These are phyloP conservation scores for Lophotriccus pileatus DNA, from an alignment of 2,797 vertebrate species.

Conservation along the genomic window DNA sequence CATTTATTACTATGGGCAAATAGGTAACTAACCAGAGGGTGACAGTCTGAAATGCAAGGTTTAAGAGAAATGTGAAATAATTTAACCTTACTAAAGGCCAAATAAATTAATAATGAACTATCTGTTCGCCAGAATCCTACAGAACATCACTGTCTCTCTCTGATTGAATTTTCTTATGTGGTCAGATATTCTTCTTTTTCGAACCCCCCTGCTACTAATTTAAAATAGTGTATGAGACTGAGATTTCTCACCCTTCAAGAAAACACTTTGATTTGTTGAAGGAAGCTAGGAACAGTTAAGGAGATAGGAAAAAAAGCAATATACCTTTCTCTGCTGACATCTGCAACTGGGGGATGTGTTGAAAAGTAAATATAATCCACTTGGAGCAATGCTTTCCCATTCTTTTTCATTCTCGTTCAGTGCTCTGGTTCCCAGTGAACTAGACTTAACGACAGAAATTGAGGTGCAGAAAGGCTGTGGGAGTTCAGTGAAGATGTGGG, in stretches of 20 bases:
- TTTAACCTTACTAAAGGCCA: not conserved
- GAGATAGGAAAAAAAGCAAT: not conserved
- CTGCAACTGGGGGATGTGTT: not conserved
- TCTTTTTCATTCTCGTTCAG: not conserved
- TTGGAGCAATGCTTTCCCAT: not conserved
- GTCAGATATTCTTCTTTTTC: not conserved
- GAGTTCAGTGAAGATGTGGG: accelerated
- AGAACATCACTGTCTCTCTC: not conserved
- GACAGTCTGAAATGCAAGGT: not conserved
- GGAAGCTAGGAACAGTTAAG: not conserved
- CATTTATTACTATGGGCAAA: not conserved
- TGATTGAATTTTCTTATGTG: not conserved
- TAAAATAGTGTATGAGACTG: not conserved
- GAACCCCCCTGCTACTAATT: not conserved
- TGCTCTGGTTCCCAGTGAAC: not conserved
- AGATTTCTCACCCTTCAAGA: conserved; percentile 39
- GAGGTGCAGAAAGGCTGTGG: not conserved
- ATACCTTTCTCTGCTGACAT: conserved; percentile 7
- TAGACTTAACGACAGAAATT: not conserved
- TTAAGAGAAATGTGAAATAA: not conserved
- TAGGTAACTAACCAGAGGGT: not conserved
- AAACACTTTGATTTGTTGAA: conserved; percentile 28
- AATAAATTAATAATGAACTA: not conserved
- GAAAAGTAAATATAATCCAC: not conserved
- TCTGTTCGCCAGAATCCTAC: not conserved